Evolutionary conservation across 2,888 invertebrate species (phyloP), one percentile per base, ranked within the genome.

Genomic region (Tinea pellionella): DNA sequence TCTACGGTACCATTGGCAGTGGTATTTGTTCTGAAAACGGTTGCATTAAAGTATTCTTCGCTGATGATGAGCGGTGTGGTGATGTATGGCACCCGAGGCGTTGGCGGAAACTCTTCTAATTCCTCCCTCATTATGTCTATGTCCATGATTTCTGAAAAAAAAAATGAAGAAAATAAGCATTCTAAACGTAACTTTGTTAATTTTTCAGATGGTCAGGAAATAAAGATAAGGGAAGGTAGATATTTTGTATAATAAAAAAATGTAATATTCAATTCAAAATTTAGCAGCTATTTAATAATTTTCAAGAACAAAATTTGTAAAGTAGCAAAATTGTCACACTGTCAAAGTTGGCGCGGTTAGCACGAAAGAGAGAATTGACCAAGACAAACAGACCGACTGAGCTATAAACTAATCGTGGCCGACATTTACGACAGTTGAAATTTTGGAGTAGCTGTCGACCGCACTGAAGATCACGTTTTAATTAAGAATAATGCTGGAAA

Each of bases 91-190:
- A 76, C 65, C 63, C 75, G 66, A 62, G 74, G 65, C 65, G 80
- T 78, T 19, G 77, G 70, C 64, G 69, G 67, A 11, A 59, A 42
- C 61, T 69, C 68, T 43, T 68, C 74, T 61, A 72, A 65, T 62
- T 79, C 77, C 61, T 83, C 77, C 29, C 75, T 65, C 65, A 80
- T 70, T 29, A 70, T 66, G 59, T 77, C 71, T 0, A 75, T 72
- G 37, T 78, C 80, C 83, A 84, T 85, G 64, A 29, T 73, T 61
- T 81, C 80, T 71, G 0, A 70, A 13, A 32, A 13, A 32, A n/a
- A 57, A 24, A 6, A n/a, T n/a, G n/a, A n/a, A n/a, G n/a, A n/a
- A n/a, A n/a, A n/a, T n/a, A n/a, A n/a, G n/a, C n/a, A n/a, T n/a
- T n/a, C n/a, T n/a, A n/a, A 24, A 24, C 24, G 24, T 24, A 2